Evolutionary conservation across 2,113 vertebrate genomes (phyloP), one percentile per base, ranked within the genome.

Genomic region (Sturnus vulgaris): DNA sequence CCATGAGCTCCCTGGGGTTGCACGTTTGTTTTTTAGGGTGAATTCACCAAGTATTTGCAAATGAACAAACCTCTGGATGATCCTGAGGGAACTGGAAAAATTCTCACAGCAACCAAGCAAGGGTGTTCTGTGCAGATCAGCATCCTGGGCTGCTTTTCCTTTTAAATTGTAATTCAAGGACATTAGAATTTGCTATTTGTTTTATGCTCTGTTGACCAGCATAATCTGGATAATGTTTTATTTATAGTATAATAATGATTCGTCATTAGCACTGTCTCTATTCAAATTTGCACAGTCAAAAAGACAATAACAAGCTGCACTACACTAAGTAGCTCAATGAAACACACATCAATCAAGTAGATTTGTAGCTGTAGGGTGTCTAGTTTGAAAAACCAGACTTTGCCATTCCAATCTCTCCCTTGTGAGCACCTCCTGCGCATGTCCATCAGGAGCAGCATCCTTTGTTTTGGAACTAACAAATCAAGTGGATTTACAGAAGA

Each of bases 141-240:
- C 75, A 68, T 42, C 65, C 78, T 3, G 37, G 15, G 55, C 78
- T 39, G 88, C 68, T 33, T 57, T 69, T 61, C 55, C 42, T 52
- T 77, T 40, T 42, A 46, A 80, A 88, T 71, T 91, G 61, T 37
- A 75, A 95, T 92, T 90, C 93, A 90, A 95, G 82, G 93, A 73
- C 69, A 33, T 72, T 60, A 78, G 65, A 87, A 83, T 90, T 81
- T 56, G 46, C 72, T 86, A 59, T 90, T 94, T 96, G 86, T 81
- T 96, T 95, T 93, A 77, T 30, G 76, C 93, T 93, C 92, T 61
- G 92, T 84, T 93, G 93, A 93, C 90, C 90, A 57, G 86, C 72
- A 30, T 86, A 86, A 96, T 94, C 82, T 92, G 82, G 88, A 60
- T 93, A 95, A 96, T 96, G 92, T 96, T 96, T 97, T 96, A 96